These are phyloP conservation scores for Blastobasis adustella DNA, from an alignment of 2,888 invertebrate genomes.

Conservation along the genomic window DNA sequence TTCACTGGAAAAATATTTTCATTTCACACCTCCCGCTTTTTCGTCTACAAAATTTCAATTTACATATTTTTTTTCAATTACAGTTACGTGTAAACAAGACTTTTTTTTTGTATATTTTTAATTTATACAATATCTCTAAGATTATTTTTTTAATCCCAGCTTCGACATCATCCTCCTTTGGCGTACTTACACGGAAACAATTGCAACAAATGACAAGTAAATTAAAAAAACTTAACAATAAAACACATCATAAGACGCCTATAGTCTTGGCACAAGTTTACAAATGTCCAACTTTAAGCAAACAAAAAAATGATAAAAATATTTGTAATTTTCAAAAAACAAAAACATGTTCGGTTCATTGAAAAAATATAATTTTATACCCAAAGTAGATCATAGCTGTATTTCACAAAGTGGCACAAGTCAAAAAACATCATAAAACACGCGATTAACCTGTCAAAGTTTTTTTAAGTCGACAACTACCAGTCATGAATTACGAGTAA, in stretches of 20 bases:
- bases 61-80: slow-evolving; percentile 2
- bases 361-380: no score
- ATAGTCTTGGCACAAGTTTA: slow-evolving; percentile 25
- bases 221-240: slow-evolving; percentile 64
- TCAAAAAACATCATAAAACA: no score
- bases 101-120: slow-evolving; percentile 60
- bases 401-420: no score
- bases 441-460: no score
- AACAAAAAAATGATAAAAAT: no score
- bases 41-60: slow-evolving; percentile 3
- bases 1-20: slow-evolving; percentile 12
- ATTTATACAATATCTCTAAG: slow-evolving; percentile 56
- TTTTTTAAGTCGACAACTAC: no score
- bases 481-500: no score
- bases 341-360: no score
- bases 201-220: slow-evolving; percentile 55
- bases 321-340: no score
- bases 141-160: slow-evolving; percentile 21
- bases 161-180: slow-evolving; percentile 55
- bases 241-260: slow-evolving; percentile 33
- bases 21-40: neutral
- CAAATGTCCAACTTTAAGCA: neutral
- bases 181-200: slow-evolving; percentile 59
- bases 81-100: slow-evolving; percentile 29
- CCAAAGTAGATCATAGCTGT: no score